Conservation (phyloP, 2,113 vertebrate species). For the Zosterops japonicus region DNA sequence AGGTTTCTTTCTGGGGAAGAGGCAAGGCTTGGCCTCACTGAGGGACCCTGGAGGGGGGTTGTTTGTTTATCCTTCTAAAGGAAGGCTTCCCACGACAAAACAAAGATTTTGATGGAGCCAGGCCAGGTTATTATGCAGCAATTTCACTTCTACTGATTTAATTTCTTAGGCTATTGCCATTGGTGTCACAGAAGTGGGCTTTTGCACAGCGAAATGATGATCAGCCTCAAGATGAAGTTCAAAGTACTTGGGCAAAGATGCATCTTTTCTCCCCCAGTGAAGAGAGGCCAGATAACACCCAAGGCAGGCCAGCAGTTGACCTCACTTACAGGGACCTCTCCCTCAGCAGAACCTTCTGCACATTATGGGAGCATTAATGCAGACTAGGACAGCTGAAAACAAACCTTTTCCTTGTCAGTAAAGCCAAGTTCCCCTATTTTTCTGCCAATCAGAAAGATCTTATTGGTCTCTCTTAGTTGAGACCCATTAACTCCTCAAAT, state of each 20-base stretch:
- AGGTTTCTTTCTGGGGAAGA: constrained; percentile 9
- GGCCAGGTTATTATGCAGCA: background rate
- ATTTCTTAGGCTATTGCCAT: background rate
- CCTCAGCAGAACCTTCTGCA: background rate
- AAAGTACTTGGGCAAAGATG: background rate
- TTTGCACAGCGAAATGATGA: background rate
- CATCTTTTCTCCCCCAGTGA: background rate
- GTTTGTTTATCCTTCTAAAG: background rate
- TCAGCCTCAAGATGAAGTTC: background rate
- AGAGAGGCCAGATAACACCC: background rate
- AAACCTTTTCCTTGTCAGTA: background rate
- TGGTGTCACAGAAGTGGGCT: background rate
- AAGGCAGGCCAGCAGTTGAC: background rate
- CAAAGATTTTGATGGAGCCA: background rate
- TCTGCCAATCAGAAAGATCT: background rate
- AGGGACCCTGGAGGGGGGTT: background rate
- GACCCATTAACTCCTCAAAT: background rate
- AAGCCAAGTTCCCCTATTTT: background rate
- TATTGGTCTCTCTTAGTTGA: background rate
- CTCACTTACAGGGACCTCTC: background rate
- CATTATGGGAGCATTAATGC: background rate
- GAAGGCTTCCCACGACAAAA: background rate
- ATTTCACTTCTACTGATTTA: background rate
- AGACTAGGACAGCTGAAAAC: background rate
- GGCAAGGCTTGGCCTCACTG: background rate